These are phyloP conservation scores for Fulica atra DNA, from an alignment of 2,113 vertebrate genomes.

Conservation along the genomic window DNA sequence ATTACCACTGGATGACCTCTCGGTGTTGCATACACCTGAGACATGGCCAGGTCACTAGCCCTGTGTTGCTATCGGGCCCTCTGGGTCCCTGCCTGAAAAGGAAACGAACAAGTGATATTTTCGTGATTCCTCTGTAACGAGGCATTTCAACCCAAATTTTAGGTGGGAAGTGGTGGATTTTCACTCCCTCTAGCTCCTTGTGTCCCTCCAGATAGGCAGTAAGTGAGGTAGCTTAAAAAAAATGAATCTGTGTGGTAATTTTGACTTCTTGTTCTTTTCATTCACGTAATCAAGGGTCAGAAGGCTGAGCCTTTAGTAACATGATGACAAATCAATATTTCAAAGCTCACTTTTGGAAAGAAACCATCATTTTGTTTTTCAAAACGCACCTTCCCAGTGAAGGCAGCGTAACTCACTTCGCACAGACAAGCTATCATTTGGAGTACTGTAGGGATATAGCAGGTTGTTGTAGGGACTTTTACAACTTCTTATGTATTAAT, in stretches of 20 bases:
- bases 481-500: neutral
- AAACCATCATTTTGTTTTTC: neutral
- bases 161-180: neutral
- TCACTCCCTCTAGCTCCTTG: neutral
- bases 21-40: neutral
- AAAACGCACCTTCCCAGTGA: neutral
- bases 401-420: neutral
- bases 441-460: neutral
- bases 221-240: neutral
- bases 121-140: neutral
- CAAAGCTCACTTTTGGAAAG: neutral
- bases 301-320: neutral
- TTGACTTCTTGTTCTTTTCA: neutral
- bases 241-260: neutral
- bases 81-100: neutral
- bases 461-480: neutral
- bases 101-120: neutral
- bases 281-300: neutral
- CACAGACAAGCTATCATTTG: neutral
- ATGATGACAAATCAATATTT: neutral
- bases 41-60: neutral
- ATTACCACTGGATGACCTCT: neutral
- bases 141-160: neutral
- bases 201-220: neutral
- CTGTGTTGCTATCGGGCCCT: neutral